Conservation (phyloP, 1,140 invertebrate genomes). For the Drosophila albomicans region DNA sequence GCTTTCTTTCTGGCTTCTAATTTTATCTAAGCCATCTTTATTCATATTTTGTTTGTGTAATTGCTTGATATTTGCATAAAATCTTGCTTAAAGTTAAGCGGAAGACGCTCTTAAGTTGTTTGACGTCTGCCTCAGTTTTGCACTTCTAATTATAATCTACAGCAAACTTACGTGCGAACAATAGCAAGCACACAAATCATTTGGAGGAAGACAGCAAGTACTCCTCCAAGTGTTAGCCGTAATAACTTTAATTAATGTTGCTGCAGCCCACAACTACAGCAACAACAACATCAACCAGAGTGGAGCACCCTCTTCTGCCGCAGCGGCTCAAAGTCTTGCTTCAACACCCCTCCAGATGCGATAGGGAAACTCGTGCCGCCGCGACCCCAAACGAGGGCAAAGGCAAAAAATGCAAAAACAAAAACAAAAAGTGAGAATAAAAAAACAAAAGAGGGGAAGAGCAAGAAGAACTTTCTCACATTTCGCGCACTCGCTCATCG, state of each 20-base stretch:
- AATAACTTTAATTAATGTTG: constrained; percentile 57
- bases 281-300: constrained; percentile 22
- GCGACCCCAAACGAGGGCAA: constrained; percentile 26
- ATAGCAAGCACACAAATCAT: constrained; percentile 19
- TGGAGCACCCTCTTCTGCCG: not conserved
- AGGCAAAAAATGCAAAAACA: not conserved
- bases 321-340: constrained; percentile 21
- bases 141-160: constrained; percentile 22
- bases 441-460: constrained; percentile 7
- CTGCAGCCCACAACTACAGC: constrained; percentile 7
- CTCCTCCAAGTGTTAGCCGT: constrained; percentile 8
- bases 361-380: not conserved
- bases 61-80: not conserved
- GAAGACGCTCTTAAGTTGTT: not conserved
- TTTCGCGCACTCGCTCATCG: constrained; percentile 56
- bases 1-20: no score
- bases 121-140: not conserved
- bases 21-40: no score
- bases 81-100: not conserved
- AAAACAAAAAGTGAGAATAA: constrained; percentile 37
- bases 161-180: constrained; percentile 19
- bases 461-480: constrained; percentile 61
- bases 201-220: not conserved
- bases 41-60: not conserved
- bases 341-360: not conserved